Evolutionary conservation across 1,140 invertebrate genomes (phyloP).

Genomic region (Homarus americanus): DNA sequence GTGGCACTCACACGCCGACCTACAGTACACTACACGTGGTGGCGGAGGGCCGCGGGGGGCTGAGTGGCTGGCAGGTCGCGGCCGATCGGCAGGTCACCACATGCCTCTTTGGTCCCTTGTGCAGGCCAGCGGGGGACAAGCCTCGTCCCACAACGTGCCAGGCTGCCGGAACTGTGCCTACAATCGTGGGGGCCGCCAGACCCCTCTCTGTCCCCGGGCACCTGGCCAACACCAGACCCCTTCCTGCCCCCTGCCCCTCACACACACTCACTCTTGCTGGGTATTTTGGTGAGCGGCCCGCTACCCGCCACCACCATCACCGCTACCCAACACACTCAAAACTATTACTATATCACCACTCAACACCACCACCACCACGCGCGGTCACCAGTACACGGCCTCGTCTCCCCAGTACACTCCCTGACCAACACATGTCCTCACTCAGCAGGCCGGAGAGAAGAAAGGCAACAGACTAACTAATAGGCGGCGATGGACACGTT

Average conservation of each 20-base stretch:
- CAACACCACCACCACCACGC: no score
- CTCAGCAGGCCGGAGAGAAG: no score
- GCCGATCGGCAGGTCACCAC: conserved; percentile 16
- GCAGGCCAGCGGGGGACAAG: conserved; percentile 28
- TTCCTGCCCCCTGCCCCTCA: not conserved
- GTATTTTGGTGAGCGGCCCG: no score
- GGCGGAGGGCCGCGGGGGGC: not conserved
- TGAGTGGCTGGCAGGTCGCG: not conserved
- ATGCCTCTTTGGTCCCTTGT: conserved; percentile 35
- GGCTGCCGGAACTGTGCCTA: conserved; percentile 54
- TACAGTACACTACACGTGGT: not conserved
- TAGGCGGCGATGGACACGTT: no score
- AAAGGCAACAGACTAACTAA: no score
- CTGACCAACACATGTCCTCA: no score
- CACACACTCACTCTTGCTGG: no score
- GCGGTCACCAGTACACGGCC: no score
- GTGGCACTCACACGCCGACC: not conserved
- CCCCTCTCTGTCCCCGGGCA: conserved; percentile 26
- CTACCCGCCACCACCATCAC: not conserved
- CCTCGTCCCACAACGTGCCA: conserved; percentile 38
- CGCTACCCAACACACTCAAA: not conserved
- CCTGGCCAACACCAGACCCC: conserved; percentile 22
- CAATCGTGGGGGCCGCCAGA: conserved; percentile 39
- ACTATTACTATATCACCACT: no score
- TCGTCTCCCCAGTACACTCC: no score